Evolutionary conservation across 2,888 invertebrate genomes (phyloP).

Genomic region (Pinctada fucata): DNA sequence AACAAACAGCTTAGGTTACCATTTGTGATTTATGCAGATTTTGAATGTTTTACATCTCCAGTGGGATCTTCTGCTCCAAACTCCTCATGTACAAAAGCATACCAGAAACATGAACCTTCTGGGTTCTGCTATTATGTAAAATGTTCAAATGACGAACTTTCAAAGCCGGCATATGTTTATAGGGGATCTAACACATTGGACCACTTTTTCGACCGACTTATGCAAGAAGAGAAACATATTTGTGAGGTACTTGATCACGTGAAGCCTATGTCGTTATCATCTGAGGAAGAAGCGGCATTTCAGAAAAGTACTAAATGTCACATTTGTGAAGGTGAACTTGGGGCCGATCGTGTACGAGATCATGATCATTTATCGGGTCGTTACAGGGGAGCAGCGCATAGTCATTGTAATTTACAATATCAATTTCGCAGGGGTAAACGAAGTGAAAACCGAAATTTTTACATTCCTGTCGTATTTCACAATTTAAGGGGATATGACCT

Average conservation of each 20-base stretch:
- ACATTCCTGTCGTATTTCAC: conserved; percentile 44
- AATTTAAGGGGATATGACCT: conserved; percentile 45
- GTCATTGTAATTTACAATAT: conserved; percentile 38
- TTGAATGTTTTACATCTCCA: background rate
- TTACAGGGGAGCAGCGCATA: conserved; percentile 45
- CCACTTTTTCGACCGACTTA: conserved; percentile 27
- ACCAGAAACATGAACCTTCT: conserved; percentile 41
- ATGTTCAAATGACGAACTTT: conserved; percentile 3
- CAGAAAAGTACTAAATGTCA: conserved; percentile 16
- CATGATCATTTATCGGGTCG: conserved; percentile 45
- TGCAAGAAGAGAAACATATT: conserved; percentile 40
- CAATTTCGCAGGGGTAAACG: conserved; percentile 22
- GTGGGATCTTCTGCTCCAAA: background rate
- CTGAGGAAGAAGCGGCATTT: conserved; percentile 20
- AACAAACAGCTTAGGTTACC: conserved; percentile 21
- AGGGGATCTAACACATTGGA: conserved; percentile 27
- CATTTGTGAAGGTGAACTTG: conserved; percentile 28
- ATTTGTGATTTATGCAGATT: conserved; percentile 3
- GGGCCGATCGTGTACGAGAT: conserved; percentile 33
- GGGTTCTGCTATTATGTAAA: conserved; percentile 24
- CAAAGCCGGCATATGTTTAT: conserved; percentile 14
- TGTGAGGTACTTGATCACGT: conserved; percentile 17
- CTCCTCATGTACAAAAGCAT: conserved; percentile 16
- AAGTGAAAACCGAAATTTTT: background rate
- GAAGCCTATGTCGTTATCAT: conserved; percentile 30